Conservation (phyloP, 2,113 vertebrate genomes). For the Microcebus ravelobensis region DNA sequence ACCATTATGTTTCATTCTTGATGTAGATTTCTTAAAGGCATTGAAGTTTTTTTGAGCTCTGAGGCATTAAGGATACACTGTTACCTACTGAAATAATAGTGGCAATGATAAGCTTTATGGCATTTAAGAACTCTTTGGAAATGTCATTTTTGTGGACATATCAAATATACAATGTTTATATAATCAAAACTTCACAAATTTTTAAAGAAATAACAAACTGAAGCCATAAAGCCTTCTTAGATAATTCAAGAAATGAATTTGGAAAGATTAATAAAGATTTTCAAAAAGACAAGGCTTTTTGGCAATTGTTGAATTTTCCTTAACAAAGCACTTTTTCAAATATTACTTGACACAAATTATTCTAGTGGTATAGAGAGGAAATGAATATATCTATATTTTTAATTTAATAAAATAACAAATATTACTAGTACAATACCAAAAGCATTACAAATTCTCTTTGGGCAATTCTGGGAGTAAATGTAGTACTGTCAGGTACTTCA, state of each 20-base stretch:
- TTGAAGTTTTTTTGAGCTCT: conserved; percentile 25
- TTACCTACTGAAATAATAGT: not conserved
- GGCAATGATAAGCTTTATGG: conserved; percentile 8
- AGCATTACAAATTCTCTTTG: conserved; percentile 20
- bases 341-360: conserved; percentile 37
- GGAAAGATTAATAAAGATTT: conserved; percentile 20
- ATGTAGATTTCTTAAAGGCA: not conserved
- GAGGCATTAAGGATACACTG: conserved; percentile 13
- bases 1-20: not conserved
- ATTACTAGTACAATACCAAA: conserved; percentile 15
- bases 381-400: conserved; percentile 24
- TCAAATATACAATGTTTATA: not conserved
- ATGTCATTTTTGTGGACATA: conserved; percentile 43
- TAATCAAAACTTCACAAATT: conserved; percentile 39
- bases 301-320: not conserved
- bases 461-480: not conserved
- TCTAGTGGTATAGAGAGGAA: not conserved
- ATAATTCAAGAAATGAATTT: conserved; percentile 42
- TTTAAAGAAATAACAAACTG: not conserved
- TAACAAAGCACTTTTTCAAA: conserved; percentile 28
- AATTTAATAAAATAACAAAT: conserved; percentile 44
- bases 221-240: conserved; percentile 20
- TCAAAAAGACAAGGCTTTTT: not conserved
- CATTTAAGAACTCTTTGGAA: conserved; percentile 46
- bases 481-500: not conserved